Base-by-base conservation (phyloP, 2,797 vertebrate genomes). In the Chromis chromis region DNA sequence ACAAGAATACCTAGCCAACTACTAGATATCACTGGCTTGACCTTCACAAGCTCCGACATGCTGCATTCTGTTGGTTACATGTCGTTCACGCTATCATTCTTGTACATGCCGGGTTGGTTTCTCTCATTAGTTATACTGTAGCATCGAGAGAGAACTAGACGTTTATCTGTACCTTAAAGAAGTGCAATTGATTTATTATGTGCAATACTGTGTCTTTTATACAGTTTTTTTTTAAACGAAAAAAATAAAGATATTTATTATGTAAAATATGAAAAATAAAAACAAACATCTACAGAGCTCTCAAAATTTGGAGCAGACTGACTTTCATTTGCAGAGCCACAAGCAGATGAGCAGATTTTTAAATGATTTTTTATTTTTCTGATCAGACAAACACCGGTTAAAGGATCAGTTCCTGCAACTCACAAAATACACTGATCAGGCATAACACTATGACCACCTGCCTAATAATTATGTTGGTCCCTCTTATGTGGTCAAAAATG, bases 151-250 rank as follows among this genome's bases (percentile, higher is more conserved):
- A 91, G 70, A 93, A 82, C 48, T 93, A 92, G 86, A 88, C 93
- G 91, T 94, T 89, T 91, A 93, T 92, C 88, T 89, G 86, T 81
- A 91, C 85, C 92, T 92, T 88, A 94, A 95, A 94, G 92, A 96
- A 97, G 95, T 95, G 95, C 95, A 94, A 95, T 93, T 95, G 94
- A 95, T 94, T 94, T 93, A 94, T 86, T 93, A 93, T 75, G 90
- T 93, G 94, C 92, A 93, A 91, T 79, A 89, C 94, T 94, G 74
- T 92, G 91, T 94, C 92, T 96, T 98, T 98, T 96, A 89, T 96
- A 96, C 93, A 88, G 81, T 92, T 96, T 97, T 94, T 94, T 96
- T 96, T 91, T 92, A 54, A 66, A 28, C 1, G 8, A 55, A 76
- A 88, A 58, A 84, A 94, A 84, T 85, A 86, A 89, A 93, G 78